Evolutionary conservation across 2,113 vertebrate genomes (phyloP), one percentile per base, ranked within the genome.

Genomic region (Lepus americanus): DNA sequence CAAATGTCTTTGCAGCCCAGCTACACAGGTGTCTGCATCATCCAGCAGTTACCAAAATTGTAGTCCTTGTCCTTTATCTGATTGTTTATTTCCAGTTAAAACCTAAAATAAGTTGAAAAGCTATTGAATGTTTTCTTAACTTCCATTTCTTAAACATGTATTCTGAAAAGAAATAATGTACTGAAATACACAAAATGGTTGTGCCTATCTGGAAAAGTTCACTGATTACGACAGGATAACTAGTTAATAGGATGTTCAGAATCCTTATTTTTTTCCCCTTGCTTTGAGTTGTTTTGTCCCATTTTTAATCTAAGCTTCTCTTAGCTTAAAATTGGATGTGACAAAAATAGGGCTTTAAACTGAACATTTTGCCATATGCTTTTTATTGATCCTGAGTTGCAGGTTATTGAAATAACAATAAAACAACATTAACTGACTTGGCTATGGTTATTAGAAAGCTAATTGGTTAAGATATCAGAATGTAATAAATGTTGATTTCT

Each of bases 101-200:
- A 87, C 69, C 49, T 76, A 92, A 95, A 94, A 87, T 90, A 90
- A 72, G 25, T 39, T n/a, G 25, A 70, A 78, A 90, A 80, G 23
- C 77, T 77, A 2, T 70, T 39, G 66, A n/a, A 36, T 67, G 11
- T 51, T 67, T 89, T 66, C 66, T 64, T 82, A 67, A 77, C 70
- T 86, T 77, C 86, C 90, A 86, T 70, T 94, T 95, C 91, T 73
- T 55, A 55, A 79, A 94, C 69, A 59, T 88, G 17, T 22, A 20
- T 76, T 87, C 73, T 91, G 53, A 49, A 79, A 59, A 92, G 76
- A 77, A 88, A 61, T 44, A 80, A 64, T 13, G 0, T 77, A 22
- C 23, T 67, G 16, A 77, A 39, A n/a, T 27, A 72, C 19, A 59
- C 53, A 61, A 90, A 82, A 85, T 39, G 31, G 53, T 49, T 79